Base-by-base conservation (phyloP, 1,140 invertebrate genomes). In the Ceratoteleas bidentatus region DNA sequence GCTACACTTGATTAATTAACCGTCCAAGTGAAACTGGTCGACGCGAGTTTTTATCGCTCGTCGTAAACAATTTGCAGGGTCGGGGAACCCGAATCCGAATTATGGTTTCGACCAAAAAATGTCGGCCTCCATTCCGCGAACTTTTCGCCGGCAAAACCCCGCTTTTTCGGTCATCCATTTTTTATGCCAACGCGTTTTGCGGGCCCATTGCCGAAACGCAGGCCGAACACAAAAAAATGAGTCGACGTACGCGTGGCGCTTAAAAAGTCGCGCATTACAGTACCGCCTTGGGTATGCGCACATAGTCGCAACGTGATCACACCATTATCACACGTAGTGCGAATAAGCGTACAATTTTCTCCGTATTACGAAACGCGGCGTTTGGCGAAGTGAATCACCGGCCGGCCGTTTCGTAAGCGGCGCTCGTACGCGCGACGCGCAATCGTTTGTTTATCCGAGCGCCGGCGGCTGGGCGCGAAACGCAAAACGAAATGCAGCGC, bases 351-450 rank as follows among this genome's bases (percentile, higher is more conserved):
- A 60, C 49, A 77, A 73, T 77, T 74, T 75, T 82, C 69, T 75
- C 69, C 58, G 32, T n/a, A 45, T 82, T 77, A 69, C 75, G 69
- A 83, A 83, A 83, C n/a, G n/a, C 49, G 14, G 11, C 16, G 53
- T 62, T 72, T 77, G 34, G 40, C 54, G 49, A 56, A 73, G 73
- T 78, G 80, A 82, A 77, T 82, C 80, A 72, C 52, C 69, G 62
- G 61, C 50, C 66, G 62, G 45, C 45, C 40, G 40, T 82, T 82
- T 62, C 69, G 69, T 50, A 82, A 77, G 45, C 45, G 50, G 52
- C 52, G 68, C 64, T 77, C 58, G 69, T 69, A 77, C n/a, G n/a
- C 74, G 56, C 80, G 77, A 62, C 70, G 70, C 53, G 70, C 49
- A 53, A 57, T 61, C 65, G 58, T 74, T 74, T 74, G 65, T 81